Evolutionary conservation across 2,888 invertebrate species (phyloP), one percentile per base, ranked within the genome.

Genomic region (Campopleginae sp.): DNA sequence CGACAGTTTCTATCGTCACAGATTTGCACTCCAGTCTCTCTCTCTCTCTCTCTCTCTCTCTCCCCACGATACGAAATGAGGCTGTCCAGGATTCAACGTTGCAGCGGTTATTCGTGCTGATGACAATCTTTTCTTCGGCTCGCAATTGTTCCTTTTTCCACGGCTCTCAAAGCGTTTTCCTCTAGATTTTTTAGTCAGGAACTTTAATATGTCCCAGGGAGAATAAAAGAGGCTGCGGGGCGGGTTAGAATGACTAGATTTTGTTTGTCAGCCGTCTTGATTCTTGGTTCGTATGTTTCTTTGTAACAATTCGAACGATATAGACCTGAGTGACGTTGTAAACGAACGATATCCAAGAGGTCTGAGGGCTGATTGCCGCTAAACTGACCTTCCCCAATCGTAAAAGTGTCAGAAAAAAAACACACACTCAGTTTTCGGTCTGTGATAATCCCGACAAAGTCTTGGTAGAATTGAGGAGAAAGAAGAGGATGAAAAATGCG

Each of bases 341-440:
- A 66, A 65, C 31, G 54, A 61, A 44, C 27, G 61, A 65, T n/a
- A 42, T 58, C 27, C 38, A 19, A 48, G 70, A 33, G 46, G 23
- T 48, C 58, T 61, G n/a, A 46, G 66, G 48, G 44, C 44, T 66
- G 58, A 81, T 75, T 54, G 42, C 74, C 38, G 54, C 54, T 72
- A 66, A 44, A 42, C 44, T 54, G 31, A 44, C 65, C 63, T 23
- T 23, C 23, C 54, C 66, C 46, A 48, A n/a, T 17, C 33, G 31
- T 17, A n/a, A 66, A 27, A 46, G 58, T 19, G 61, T 61, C 44
- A 27, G n/a, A 31, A 31, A 14, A 48, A 74, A 19, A 44, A 68
- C 33, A 44, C 14, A 31, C 75, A 23, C 31, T 61, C 58, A 68
- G 68, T 66, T 75, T 81, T 81, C 54, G 68, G 66, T 75, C 80